Evolutionary conservation across 2,888 invertebrate genomes (phyloP).

Genomic region (Volucella inanis): DNA sequence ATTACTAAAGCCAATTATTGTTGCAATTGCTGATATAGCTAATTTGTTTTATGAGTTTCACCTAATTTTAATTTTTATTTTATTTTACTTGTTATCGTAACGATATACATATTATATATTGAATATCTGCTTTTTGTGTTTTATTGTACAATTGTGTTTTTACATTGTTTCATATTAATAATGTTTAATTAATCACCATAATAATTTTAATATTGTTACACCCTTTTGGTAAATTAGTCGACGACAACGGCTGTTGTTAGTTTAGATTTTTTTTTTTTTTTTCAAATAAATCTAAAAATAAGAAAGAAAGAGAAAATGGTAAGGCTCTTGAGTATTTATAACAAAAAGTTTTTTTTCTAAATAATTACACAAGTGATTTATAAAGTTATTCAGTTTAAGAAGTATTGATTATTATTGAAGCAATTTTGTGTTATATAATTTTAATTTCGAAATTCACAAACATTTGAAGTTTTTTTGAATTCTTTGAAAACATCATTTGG

Average conservation of each 20-base stretch:
- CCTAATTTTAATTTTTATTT: constrained; percentile 41
- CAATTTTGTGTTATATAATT: constrained; percentile 32
- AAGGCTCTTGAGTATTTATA: constrained; percentile 39
- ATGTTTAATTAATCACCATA: constrained; percentile 63
- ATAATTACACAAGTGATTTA: constrained; percentile 7
- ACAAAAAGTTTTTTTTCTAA: constrained; percentile 4
- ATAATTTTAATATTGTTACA: constrained; percentile 65
- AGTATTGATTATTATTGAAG: constrained; percentile 45
- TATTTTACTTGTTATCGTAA: constrained; percentile 22
- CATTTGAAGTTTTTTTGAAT: too few relatives aligned
- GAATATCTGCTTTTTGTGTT: constrained; percentile 66
- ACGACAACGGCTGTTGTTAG: constrained; percentile 42
- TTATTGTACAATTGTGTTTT: constrained; percentile 65
- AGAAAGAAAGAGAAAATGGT: constrained; percentile 41
- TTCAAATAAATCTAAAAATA: constrained; percentile 4
- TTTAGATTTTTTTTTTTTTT: constrained; percentile 38
- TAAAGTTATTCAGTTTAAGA: not conserved
- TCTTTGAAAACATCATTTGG: too few relatives aligned
- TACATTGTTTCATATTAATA: constrained; percentile 56
- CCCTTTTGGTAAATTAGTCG: constrained; percentile 57
- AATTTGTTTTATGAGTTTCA: constrained; percentile 24
- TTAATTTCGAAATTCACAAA: too few relatives aligned
- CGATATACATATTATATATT: constrained; percentile 29
- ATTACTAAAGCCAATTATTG: constrained; percentile 58
- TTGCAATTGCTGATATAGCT: constrained; percentile 65